Evolutionary conservation across 2,113 vertebrate genomes (phyloP).

Genomic region (Equus quagga): DNA sequence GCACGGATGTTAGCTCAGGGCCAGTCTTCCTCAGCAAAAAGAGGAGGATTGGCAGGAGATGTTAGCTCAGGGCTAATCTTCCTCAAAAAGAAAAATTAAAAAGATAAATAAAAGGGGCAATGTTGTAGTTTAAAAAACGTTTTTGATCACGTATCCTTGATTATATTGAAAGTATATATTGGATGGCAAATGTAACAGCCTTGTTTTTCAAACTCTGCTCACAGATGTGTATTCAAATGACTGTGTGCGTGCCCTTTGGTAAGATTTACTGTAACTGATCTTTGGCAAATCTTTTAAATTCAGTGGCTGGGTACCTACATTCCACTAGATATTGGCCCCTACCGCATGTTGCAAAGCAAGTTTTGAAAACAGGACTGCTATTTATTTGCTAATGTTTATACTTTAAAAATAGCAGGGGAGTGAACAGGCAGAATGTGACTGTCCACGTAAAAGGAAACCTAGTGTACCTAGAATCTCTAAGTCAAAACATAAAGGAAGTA

Average conservation of each 20-base stretch:
- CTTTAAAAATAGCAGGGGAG: constrained; percentile 18
- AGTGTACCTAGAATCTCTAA: background rate
- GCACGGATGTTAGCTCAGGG: too few species aligned
- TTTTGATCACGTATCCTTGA: background rate
- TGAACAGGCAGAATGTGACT: background rate
- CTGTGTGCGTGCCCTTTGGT: background rate
- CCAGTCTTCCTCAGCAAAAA: too few species aligned
- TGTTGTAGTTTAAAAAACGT: background rate
- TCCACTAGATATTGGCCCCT: constrained; percentile 4
- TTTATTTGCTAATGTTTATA: constrained; percentile 43
- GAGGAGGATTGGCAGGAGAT: too few species aligned
- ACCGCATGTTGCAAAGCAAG: background rate
- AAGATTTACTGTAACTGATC: constrained; percentile 22
- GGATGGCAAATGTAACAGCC: background rate
- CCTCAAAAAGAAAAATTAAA: too few species aligned
- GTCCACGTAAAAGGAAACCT: background rate
- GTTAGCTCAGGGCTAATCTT: too few species aligned
- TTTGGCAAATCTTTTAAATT: constrained; percentile 56
- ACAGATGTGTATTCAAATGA: background rate
- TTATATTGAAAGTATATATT: constrained; percentile 2
- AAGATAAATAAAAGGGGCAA: background rate
- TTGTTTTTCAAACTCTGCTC: constrained; percentile 34
- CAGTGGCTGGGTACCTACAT: background rate
- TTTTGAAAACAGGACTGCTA: constrained; percentile 35
- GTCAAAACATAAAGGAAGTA: background rate